A percentile compares a stretch with the other conserved stretches of the same genome.
phyloP scores from a whole-genome alignment of 1,140 invertebrate species.

The Pinna nobilis region DNA sequence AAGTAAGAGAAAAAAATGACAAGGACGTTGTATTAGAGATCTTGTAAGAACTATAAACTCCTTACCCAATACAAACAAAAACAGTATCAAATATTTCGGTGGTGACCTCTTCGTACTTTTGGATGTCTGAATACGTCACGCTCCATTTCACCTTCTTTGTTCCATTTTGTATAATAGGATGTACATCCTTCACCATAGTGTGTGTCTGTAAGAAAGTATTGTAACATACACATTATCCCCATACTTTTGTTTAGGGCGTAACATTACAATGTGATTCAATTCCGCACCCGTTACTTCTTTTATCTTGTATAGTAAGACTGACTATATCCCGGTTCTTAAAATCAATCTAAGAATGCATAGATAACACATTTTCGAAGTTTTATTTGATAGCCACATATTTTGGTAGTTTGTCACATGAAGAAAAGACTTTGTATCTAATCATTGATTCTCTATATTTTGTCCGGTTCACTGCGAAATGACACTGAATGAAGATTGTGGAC shows the following conservation, averaged over 20 bases:
- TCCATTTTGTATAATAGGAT: neutral
- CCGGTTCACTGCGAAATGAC: no score
- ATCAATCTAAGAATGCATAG: no score
- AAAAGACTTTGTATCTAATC: no score
- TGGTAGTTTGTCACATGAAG: no score
- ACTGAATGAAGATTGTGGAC: no score
- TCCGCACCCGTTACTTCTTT: neutral
- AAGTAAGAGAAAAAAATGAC: neutral
- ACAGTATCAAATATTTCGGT: constrained; percentile 8
- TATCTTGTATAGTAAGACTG: neutral
- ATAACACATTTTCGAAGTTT: no score
- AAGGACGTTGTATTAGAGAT: no score
- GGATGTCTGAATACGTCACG: neutral
- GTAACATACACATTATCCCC: neutral
- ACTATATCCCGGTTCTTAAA: neutral
- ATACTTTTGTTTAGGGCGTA: no score
- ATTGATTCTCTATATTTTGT: no score
- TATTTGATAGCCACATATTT: no score
- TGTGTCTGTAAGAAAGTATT: neutral
- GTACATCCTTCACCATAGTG: neutral
- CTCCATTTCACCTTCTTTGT: neutral
- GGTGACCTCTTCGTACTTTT: neutral
- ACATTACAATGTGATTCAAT: neutral
- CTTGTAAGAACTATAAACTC: no score
- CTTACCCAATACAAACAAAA: constrained; percentile 14